These are phyloP conservation scores for Procambarus clarkii DNA, from an alignment of 1,140 invertebrate genomes.

Conservation along the genomic window DNA sequence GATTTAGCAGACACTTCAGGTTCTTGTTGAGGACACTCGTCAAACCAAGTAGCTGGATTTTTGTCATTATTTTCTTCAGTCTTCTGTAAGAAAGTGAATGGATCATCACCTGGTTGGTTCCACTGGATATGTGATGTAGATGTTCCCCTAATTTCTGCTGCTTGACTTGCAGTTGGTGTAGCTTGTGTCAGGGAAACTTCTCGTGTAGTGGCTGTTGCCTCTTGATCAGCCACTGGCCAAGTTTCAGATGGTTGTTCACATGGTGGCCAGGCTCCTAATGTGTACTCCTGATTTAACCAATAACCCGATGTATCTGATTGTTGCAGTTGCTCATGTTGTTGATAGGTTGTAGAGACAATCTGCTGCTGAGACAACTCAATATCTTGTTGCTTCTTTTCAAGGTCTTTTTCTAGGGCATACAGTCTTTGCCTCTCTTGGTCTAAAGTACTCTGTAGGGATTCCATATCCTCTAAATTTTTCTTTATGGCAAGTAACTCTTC, in stretches of 20 bases:
- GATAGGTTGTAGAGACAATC: not conserved
- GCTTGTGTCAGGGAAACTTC: not conserved
- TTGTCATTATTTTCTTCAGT: not conserved
- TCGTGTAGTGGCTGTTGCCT: not conserved
- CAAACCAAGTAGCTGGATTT: conserved; percentile 56
- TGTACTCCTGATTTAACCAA: conserved; percentile 5
- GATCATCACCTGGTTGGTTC: conserved; percentile 13
- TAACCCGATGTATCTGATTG: not conserved
- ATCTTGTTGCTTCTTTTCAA: conserved; percentile 28
- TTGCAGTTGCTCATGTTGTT: not conserved
- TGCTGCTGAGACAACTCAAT: conserved; percentile 36
- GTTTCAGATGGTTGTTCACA: not conserved
- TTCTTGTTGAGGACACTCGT: conserved; percentile 15
- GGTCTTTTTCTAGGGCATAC: conserved; percentile 6
- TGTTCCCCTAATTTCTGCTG: not conserved
- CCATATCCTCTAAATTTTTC: not conserved
- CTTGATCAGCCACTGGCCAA: not conserved
- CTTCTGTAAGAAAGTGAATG: conserved; percentile 1
- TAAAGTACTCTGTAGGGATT: not conserved
- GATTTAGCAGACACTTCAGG: not conserved
- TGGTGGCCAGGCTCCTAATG: conserved; percentile 2
- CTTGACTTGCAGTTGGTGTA: not conserved
- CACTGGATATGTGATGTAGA: not conserved
- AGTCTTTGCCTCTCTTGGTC: conserved; percentile 32
- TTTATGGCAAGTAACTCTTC: conserved; percentile 22